Base-by-base conservation (phyloP, 2,888 invertebrate genomes). In the Chrysodeixis includens region DNA sequence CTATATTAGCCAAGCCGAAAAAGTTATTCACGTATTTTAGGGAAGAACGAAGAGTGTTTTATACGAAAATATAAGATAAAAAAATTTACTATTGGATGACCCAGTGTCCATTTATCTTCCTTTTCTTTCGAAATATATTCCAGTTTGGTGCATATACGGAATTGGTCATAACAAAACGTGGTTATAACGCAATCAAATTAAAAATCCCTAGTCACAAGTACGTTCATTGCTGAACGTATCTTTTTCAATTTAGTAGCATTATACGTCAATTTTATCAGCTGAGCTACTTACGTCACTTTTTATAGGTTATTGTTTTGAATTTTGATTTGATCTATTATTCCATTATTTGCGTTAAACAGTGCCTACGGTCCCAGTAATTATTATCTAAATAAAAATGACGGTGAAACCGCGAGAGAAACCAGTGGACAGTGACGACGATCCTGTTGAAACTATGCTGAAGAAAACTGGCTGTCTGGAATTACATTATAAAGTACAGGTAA, bases 401-500 rank as follows among this genome's bases (percentile, higher is more conserved):
- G 82, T 94, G 9, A 93, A 90, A 83, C 91, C 92, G 4, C 86
- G 86, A 44, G 90, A 88, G 57, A 90, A 84, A 69, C 62, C 82
- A 1, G 71, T 74, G 1, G 93, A 96, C 56, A 96, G 96, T 78
- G 96, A 96, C 46, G 96, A 97, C 55, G 99, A 99, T 92, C 98
- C 98, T 0, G 97, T 99, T 0, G 99, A 98, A 83, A 96, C 96
- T 70, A 98, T 99, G 98, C 91, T 99, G 14, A 97, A 97, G 86
- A 97, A 97, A 93, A 98, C 99, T 22, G 99, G 99, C 8, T 99
- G 99, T 88, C 96, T 98, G 61, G 96, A 99, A 79, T 93, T 97
- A 65, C 99, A 99, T 94, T 98, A 98, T 86, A 97, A 98, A 96
- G 97, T 99, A 46, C 98, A 98, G 96, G 98, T 97, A 93, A 83